phyloP scores from a whole-genome alignment of 2,888 invertebrate genomes.

The Hartigia nigra region DNA sequence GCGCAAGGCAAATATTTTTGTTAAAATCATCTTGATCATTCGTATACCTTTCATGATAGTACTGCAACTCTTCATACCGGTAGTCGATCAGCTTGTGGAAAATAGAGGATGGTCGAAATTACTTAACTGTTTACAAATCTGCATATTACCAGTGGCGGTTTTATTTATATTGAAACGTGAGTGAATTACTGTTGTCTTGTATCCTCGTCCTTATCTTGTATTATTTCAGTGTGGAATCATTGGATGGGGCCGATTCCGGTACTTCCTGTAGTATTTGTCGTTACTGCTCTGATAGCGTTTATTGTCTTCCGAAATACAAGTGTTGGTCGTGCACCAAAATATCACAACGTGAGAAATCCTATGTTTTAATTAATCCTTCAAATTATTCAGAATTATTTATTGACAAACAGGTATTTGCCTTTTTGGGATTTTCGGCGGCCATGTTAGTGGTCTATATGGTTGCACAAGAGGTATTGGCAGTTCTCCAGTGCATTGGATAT shows the following conservation, averaged over 20 bases:
- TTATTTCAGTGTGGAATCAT: background rate
- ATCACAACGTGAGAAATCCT: constrained; percentile 53
- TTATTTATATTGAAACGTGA: constrained; percentile 47
- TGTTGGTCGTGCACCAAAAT: constrained; percentile 48
- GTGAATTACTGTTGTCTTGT: background rate
- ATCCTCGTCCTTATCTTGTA: background rate
- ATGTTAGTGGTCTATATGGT: constrained; percentile 72
- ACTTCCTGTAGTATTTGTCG: constrained; percentile 35
- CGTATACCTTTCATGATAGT: constrained; percentile 68
- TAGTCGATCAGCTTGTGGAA: constrained; percentile 67
- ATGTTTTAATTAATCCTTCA: background rate
- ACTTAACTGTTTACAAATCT: constrained; percentile 69
- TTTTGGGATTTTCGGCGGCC: constrained; percentile 70
- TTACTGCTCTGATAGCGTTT: constrained; percentile 37
- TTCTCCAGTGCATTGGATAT: constrained; percentile 70
- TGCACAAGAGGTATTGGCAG: constrained; percentile 72
- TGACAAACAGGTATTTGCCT: constrained; percentile 64
- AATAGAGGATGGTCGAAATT: constrained; percentile 71
- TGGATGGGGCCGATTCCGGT: constrained; percentile 48
- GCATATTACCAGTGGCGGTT: constrained; percentile 66
- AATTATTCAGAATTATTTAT: background rate
- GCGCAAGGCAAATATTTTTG: constrained; percentile 50
- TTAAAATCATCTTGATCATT: constrained; percentile 62
- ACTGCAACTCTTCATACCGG: constrained; percentile 70
- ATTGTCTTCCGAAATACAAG: constrained; percentile 50